Evolutionary conservation across 1,140 invertebrate genomes (phyloP).

Genomic region (Diachasma alloeum): DNA sequence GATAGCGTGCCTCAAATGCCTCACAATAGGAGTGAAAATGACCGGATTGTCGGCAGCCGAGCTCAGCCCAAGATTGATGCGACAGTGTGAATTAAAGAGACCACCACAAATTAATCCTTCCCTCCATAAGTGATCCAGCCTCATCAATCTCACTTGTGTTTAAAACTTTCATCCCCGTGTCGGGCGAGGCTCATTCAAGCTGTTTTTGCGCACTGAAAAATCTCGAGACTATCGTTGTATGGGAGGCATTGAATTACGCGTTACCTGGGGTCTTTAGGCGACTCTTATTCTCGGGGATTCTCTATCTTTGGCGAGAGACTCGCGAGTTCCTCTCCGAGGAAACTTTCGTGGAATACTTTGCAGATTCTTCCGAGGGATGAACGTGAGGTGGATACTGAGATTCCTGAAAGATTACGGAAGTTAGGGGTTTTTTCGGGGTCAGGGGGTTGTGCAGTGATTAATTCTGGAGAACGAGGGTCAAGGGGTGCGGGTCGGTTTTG

Average conservation of each 20-base stretch:
- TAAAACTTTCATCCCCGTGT: not conserved
- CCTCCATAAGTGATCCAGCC: not conserved
- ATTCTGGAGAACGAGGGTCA: not conserved
- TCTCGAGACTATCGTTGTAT: not conserved
- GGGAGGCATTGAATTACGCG: not conserved
- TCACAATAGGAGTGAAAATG: not conserved
- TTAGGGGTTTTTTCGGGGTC: not conserved
- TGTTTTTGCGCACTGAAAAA: not conserved
- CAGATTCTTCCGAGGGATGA: not conserved
- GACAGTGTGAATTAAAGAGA: not conserved
- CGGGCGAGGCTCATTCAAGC: not conserved
- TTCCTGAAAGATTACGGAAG: not conserved
- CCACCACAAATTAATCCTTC: not conserved
- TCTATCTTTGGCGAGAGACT: not conserved
- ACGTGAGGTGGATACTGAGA: not conserved
- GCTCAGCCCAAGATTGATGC: not conserved
- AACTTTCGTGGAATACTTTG: not conserved
- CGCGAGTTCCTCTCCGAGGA: not conserved
- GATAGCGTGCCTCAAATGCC: not conserved
- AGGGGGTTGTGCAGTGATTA: not conserved
- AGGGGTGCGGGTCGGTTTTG: not conserved
- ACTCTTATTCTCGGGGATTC: not conserved
- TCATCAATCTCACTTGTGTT: constrained; percentile 4
- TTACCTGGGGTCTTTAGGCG: not conserved
- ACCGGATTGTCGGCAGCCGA: not conserved